Conservation (phyloP, 2,797 vertebrate genomes). For the Enteromius fasciolatus region DNA sequence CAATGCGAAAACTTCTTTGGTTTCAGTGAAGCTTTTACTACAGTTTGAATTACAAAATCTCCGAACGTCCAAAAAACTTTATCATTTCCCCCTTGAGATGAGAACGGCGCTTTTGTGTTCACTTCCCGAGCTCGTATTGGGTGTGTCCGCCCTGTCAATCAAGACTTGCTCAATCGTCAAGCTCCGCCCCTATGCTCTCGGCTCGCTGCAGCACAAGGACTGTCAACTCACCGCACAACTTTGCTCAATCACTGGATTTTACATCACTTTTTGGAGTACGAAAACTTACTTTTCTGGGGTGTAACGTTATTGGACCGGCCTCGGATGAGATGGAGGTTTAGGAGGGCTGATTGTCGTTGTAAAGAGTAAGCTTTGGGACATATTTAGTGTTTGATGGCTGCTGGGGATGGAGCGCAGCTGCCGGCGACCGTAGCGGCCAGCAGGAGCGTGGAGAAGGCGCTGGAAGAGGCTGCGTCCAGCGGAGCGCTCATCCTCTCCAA, state of each 20-base stretch:
- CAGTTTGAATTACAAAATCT: background rate
- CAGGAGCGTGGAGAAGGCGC: slow-evolving; percentile 87
- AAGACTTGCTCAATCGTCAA: slow-evolving; percentile 55
- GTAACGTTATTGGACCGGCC: background rate
- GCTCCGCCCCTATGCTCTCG: slow-evolving; percentile 59
- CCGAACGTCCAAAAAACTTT: background rate
- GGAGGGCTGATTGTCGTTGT: slow-evolving; percentile 47
- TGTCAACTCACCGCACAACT: slow-evolving; percentile 55
- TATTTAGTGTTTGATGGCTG: slow-evolving; percentile 77
- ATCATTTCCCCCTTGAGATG: slow-evolving; percentile 28
- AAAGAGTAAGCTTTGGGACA: slow-evolving; percentile 61
- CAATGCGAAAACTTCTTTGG: background rate
- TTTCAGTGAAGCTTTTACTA: background rate
- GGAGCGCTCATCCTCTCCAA: slow-evolving; percentile 88
- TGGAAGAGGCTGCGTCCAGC: slow-evolving; percentile 88
- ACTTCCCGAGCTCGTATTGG: slow-evolving; percentile 18
- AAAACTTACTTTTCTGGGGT: background rate
- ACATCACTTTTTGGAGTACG: slow-evolving; percentile 48
- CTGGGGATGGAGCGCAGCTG: slow-evolving; percentile 83
- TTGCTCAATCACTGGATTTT: slow-evolving; percentile 45
- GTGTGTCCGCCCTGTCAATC: slow-evolving; percentile 55
- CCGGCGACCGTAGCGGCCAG: slow-evolving; percentile 84
- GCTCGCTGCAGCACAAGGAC: slow-evolving; percentile 48
- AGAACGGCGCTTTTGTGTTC: slow-evolving; percentile 19
- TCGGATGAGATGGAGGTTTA: slow-evolving; percentile 52